phyloP scores from a whole-genome alignment of 2,797 vertebrate genomes.

The Alosa sapidissima region DNA sequence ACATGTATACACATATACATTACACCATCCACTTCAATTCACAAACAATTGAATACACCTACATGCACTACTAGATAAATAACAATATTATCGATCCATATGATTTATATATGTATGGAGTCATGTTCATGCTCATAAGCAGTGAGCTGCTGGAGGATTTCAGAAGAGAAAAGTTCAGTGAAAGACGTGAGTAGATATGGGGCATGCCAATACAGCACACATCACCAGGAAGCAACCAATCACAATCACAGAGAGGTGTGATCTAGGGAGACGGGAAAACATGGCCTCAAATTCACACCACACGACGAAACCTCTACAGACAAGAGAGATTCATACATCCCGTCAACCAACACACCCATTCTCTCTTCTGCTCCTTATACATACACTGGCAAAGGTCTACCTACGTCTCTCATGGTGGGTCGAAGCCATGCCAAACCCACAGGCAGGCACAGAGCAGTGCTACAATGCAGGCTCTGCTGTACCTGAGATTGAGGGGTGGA shows the following conservation, averaged over 20 bases:
- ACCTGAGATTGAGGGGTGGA: neutral
- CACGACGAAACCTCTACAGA: neutral
- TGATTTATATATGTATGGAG: too few species aligned
- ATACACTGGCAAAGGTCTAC: neutral
- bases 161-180: slow-evolving; percentile 30
- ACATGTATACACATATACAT: neutral
- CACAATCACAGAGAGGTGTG: neutral
- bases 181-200: neutral
- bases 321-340: neutral
- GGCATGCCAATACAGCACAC: neutral
- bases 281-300: neutral
- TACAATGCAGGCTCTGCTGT: neutral
- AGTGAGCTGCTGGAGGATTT: neutral
- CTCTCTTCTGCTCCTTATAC: neutral
- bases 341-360: neutral
- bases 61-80: neutral
- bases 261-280: neutral
- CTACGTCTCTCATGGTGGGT: neutral
- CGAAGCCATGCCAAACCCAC: neutral
- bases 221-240: neutral
- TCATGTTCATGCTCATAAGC: neutral
- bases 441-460: neutral
- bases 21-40: neutral
- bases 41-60: neutral
- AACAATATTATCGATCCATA: too few species aligned